These are phyloP conservation scores for Rotaria macrura DNA, from an alignment of 2,888 invertebrate species.

Conservation along the genomic window DNA sequence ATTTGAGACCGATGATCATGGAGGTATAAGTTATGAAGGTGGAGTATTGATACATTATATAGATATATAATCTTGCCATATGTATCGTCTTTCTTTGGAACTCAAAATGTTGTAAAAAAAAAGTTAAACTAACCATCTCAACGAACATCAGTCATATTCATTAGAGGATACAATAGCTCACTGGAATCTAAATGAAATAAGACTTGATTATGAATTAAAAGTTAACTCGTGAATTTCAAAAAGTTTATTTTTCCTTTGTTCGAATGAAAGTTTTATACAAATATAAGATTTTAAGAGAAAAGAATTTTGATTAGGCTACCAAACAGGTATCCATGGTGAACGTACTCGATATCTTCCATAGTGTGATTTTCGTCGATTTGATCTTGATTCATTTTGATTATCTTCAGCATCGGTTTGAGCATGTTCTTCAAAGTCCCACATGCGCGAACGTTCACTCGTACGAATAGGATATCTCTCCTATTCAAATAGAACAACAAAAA, in stretches of 20 bases:
- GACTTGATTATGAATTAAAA: background rate
- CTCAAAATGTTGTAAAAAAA: background rate
- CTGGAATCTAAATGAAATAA: background rate
- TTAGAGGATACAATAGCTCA: background rate
- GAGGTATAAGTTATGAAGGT: background rate
- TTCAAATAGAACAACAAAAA: background rate
- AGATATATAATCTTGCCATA: background rate
- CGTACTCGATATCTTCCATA: background rate
- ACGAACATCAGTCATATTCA: background rate
- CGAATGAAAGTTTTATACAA: too few relatives aligned
- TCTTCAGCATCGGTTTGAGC: background rate
- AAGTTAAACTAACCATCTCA: background rate
- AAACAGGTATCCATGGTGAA: background rate
- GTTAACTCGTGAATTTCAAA: fast-evolving
- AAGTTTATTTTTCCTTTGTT: background rate
- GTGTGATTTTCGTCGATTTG: background rate
- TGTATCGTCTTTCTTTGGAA: background rate
- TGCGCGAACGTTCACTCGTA: background rate
- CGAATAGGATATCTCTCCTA: background rate
- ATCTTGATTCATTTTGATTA: background rate
- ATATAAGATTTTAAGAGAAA: background rate
- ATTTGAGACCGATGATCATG: background rate
- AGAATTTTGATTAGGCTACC: background rate
- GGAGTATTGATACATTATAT: background rate
- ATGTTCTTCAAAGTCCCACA: background rate